Evolutionary conservation across 2,888 invertebrate species (phyloP).

Genomic region (Automeris io): DNA sequence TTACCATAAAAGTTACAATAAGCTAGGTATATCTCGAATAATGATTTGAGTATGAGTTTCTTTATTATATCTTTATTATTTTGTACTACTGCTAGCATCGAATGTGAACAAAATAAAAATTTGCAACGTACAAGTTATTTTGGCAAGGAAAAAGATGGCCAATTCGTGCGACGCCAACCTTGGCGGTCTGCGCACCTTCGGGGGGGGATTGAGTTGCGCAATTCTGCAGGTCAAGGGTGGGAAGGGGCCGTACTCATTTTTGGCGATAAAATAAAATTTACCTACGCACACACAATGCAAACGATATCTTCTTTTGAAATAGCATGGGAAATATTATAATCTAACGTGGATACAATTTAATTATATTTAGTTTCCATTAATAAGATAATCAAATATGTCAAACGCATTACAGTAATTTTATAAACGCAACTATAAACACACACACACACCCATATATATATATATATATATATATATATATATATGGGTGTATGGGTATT

Average conservation of each 20-base stretch:
- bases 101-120: slow-evolving; percentile 24
- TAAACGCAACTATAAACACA: too few relatives aligned
- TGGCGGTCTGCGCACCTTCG: slow-evolving; percentile 44
- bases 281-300: slow-evolving; percentile 41
- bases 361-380: not conserved
- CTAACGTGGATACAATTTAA: not conserved
- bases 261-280: slow-evolving; percentile 49
- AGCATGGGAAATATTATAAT: slow-evolving; percentile 14
- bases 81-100: slow-evolving; percentile 11
- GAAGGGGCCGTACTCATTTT: slow-evolving; percentile 59
- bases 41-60: too few relatives aligned
- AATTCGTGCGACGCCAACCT: slow-evolving; percentile 40
- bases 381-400: too few relatives aligned
- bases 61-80: too few relatives aligned
- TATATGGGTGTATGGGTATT: too few relatives aligned
- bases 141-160: slow-evolving; percentile 55
- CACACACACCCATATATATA: too few relatives aligned
- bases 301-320: slow-evolving; percentile 34
- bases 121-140: slow-evolving; percentile 29
- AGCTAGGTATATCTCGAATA: too few relatives aligned
- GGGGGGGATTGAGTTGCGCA: slow-evolving; percentile 51
- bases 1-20: too few relatives aligned
- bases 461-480: too few relatives aligned
- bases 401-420: too few relatives aligned
- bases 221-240: slow-evolving; percentile 63